Conservation (phyloP, 2,797 vertebrate genomes). For the Rallus crepitans region DNA sequence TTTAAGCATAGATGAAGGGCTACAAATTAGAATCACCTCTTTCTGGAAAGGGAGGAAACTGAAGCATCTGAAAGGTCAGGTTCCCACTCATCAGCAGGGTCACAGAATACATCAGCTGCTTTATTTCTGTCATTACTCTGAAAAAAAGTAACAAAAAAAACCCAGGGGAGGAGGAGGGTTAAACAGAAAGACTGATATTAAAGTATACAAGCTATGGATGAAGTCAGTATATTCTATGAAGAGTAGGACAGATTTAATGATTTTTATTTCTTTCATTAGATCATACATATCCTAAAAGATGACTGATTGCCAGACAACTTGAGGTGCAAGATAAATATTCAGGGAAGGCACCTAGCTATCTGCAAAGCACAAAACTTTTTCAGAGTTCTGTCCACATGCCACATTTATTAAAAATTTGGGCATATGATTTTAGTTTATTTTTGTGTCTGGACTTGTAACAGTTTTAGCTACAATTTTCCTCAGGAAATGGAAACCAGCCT, state of each 20-base stretch:
- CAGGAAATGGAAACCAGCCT: not conserved
- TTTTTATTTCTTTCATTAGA: not conserved
- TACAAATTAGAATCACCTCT: conserved; percentile 82
- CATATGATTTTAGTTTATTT: not conserved
- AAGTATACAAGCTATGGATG: not conserved
- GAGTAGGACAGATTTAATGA: not conserved
- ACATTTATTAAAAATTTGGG: not conserved
- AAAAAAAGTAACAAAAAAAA: not conserved
- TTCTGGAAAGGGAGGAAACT: conserved; percentile 86
- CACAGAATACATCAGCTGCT: conserved; percentile 91
- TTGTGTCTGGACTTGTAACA: not conserved
- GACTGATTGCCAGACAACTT: not conserved
- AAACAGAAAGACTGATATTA: not conserved
- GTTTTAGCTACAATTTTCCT: not conserved
- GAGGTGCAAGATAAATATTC: not conserved
- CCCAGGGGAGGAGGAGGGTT: not conserved
- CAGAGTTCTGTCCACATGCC: not conserved
- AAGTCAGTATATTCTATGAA: not conserved
- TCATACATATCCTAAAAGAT: too few species aligned
- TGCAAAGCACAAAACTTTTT: not conserved
- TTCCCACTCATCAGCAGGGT: conserved; percentile 95
- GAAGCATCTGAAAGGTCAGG: conserved; percentile 88
- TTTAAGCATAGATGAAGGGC: not conserved
- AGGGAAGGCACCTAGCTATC: not conserved
- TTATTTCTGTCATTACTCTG: conserved; percentile 83